phyloP scores from a whole-genome alignment of 2,113 vertebrate species.

The Paramormyrops kingsleyae region DNA sequence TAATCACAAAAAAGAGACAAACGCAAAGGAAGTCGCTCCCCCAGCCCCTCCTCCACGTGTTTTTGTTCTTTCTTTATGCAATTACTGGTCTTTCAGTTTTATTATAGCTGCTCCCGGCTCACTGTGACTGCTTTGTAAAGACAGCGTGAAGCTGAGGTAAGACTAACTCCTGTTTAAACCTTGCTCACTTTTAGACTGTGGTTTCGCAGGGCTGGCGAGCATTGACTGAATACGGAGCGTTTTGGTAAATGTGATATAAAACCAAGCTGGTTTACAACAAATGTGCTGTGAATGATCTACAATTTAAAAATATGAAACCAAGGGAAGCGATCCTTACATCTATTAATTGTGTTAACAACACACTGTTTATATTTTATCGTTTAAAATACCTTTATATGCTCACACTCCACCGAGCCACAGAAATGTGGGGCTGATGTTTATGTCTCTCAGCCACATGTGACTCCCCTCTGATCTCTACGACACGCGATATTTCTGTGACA shows the following conservation, averaged over 20 bases:
- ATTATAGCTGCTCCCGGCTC: background rate
- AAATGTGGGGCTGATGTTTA: background rate
- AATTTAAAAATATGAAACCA: background rate
- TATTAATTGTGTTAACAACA: background rate
- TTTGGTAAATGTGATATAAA: background rate
- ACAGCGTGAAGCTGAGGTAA: background rate
- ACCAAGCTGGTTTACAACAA: background rate
- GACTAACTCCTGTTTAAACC: background rate
- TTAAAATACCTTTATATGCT: background rate
- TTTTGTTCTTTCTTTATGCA: background rate
- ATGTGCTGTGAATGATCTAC: background rate
- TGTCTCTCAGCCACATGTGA: background rate
- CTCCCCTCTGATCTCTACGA: background rate
- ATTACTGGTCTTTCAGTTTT: background rate
- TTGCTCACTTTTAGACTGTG: background rate
- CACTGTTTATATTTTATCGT: background rate
- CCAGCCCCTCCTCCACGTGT: background rate
- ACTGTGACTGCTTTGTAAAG: background rate
- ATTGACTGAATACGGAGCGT: background rate
- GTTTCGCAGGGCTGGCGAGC: background rate
- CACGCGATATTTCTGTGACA: background rate
- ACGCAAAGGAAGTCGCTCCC: background rate
- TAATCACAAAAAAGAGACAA: background rate
- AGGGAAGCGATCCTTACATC: background rate
- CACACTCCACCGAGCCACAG: background rate